Conservation (phyloP, 2,888 invertebrate species). For the Eristalinus sepulchralis region DNA sequence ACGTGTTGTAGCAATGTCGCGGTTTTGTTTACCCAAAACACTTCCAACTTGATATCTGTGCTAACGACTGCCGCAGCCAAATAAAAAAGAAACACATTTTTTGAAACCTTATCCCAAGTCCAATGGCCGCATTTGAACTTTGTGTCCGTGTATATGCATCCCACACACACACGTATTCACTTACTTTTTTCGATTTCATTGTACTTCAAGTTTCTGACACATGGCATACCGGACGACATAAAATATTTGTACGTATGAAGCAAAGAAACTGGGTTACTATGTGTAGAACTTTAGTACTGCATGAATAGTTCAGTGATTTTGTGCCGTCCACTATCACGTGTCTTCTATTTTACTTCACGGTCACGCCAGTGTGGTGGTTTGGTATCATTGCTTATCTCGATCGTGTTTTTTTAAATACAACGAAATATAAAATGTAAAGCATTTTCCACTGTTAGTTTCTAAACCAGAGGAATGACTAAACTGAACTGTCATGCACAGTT, state of each 20-base stretch:
- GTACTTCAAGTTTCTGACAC: slow-evolving; percentile 30
- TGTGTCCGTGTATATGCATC: neutral
- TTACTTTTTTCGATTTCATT: neutral
- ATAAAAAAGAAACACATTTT: neutral
- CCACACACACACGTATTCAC: neutral
- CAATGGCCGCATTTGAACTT: slow-evolving; percentile 66
- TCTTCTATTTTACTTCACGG: neutral
- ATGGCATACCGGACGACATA: slow-evolving; percentile 1
- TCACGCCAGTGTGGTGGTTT: neutral
- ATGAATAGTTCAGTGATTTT: slow-evolving; percentile 43
- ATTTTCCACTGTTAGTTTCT: neutral
- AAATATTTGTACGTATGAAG: neutral
- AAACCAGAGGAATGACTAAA: neutral
- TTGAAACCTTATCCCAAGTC: slow-evolving; percentile 48
- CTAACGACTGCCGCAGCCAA: slow-evolving; percentile 1
- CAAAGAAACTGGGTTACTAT: slow-evolving; percentile 59
- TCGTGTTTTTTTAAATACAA: neutral
- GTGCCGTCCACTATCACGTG: slow-evolving; percentile 1
- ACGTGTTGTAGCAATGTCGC: slow-evolving; percentile 21
- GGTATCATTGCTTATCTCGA: neutral
- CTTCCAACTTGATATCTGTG: slow-evolving; percentile 9
- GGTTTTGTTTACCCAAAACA: slow-evolving; percentile 17
- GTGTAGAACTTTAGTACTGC: slow-evolving; percentile 37
- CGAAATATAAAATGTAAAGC: neutral
- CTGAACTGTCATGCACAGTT: neutral